These are phyloP conservation scores for Lithobates sylvaticus DNA, from an alignment of 2,797 vertebrate species.

Conservation along the genomic window DNA sequence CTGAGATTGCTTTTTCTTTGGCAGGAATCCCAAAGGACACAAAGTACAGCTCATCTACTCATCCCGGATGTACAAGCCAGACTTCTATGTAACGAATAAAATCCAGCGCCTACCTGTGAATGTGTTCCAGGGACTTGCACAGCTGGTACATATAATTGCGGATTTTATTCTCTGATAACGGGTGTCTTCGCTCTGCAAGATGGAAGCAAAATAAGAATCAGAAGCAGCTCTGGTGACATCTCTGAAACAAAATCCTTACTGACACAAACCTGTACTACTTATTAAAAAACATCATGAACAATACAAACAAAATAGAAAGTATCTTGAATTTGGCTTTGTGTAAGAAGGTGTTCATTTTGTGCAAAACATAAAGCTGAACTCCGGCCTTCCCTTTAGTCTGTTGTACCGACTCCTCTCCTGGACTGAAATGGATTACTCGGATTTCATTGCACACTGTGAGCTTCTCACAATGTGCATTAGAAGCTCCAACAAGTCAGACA, in stretches of 20 bases:
- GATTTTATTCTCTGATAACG: constrained; percentile 80
- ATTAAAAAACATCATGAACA: too few species aligned
- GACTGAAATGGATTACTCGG: too few species aligned
- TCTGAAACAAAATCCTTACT: background rate
- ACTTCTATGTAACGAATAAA: background rate
- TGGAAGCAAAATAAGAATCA: background rate
- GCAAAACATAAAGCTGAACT: too few species aligned
- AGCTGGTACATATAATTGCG: constrained; percentile 86
- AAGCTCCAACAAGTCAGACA: too few species aligned
- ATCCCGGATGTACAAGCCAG: background rate
- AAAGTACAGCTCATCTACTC: background rate
- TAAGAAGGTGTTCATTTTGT: too few species aligned
- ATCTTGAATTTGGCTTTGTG: too few species aligned
- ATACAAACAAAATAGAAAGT: too few species aligned
- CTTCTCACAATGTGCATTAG: too few species aligned
- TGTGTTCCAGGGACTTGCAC: constrained; percentile 85
- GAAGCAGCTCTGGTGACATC: background rate
- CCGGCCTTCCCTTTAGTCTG: too few species aligned
- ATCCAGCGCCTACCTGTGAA: constrained; percentile 79
- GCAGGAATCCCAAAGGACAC: background rate
- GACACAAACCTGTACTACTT: too few species aligned
- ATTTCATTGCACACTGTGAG: too few species aligned
- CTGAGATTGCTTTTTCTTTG: background rate
- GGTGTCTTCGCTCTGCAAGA: constrained; percentile 80
- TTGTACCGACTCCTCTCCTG: too few species aligned